Percentiles rank a stretch among this genome's conserved stretches.
phyloP scores from a whole-genome alignment of 2,888 invertebrate genomes.

The Pristionchus fissidentatus region DNA sequence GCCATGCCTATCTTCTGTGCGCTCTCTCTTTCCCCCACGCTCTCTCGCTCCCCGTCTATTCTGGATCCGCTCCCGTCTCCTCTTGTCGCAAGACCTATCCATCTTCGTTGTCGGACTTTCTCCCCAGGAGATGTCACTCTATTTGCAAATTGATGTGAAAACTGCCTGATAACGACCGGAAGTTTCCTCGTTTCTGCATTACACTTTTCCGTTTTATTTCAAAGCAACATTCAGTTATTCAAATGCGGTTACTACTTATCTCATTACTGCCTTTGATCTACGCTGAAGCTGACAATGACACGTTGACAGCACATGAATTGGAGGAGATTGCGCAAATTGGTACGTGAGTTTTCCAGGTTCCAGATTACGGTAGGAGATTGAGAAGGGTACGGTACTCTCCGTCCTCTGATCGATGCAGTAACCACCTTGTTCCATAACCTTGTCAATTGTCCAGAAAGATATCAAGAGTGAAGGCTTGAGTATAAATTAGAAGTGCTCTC shows the following conservation, averaged over 20 bases:
- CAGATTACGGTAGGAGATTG: too few relatives aligned
- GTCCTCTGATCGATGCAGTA: too few relatives aligned
- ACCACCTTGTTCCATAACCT: too few relatives aligned
- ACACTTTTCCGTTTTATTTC: background rate
- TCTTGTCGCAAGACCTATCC: slow-evolving; percentile 37
- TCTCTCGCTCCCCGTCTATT: slow-evolving; percentile 16
- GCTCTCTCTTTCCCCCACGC: slow-evolving; percentile 1
- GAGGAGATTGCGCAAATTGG: background rate
- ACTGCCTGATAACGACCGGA: slow-evolving; percentile 11
- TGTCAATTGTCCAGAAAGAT: too few relatives aligned
- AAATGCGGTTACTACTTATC: background rate
- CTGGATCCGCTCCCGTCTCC: slow-evolving; percentile 11
- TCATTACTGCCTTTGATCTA: slow-evolving; percentile 1
- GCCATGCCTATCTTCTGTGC: background rate
- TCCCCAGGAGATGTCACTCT: slow-evolving; percentile 13
- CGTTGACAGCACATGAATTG: background rate
- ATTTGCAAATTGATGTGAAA: slow-evolving; percentile 42
- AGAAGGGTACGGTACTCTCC: too few relatives aligned
- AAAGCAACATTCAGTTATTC: too few relatives aligned
- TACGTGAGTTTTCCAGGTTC: background rate
- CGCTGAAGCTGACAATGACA: slow-evolving; percentile 20
- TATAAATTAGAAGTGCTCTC: too few relatives aligned
- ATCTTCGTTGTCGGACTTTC: slow-evolving; percentile 38
- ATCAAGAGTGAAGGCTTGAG: too few relatives aligned
- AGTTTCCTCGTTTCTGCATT: too few relatives aligned